Percentiles rank a stretch among this genome's conserved stretches.
Evolutionary conservation across 2,113 vertebrate genomes (phyloP).

Genomic region (Scolopax mira): DNA sequence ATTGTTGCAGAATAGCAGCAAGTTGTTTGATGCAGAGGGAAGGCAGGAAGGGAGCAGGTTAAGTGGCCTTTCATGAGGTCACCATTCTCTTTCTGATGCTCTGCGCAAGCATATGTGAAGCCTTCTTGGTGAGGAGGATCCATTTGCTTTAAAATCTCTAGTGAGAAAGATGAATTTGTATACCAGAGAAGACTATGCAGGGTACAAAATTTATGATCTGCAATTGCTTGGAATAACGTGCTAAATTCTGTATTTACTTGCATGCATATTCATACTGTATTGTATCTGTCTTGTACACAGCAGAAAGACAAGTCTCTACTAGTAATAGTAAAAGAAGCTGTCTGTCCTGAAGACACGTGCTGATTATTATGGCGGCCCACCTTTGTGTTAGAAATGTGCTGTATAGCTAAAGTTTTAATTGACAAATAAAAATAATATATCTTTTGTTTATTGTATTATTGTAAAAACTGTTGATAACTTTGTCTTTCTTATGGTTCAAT

Average conservation of each 20-base stretch:
- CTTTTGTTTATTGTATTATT: background rate
- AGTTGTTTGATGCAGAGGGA: background rate
- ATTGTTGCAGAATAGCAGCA: background rate
- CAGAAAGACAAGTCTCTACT: background rate
- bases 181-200: background rate
- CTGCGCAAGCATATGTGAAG: background rate
- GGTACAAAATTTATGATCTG: background rate
- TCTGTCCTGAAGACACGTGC: background rate
- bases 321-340: background rate
- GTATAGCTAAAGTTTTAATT: background rate
- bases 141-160: background rate
- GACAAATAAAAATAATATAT: background rate
- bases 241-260: background rate
- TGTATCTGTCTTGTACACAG: background rate
- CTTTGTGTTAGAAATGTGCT: background rate
- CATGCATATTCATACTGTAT: background rate
- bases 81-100: background rate
- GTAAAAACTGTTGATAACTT: background rate
- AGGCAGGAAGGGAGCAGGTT: fast-evolving
- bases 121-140: background rate
- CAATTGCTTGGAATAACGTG: background rate
- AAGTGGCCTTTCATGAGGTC: background rate
- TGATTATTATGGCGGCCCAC: background rate
- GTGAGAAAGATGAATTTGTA: background rate
- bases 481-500: background rate